Percentiles rank a stretch among this genome's conserved stretches.
Evolutionary conservation across 2,797 vertebrate genomes (phyloP).

Genomic region (Pangasius sanitwongsei): DNA sequence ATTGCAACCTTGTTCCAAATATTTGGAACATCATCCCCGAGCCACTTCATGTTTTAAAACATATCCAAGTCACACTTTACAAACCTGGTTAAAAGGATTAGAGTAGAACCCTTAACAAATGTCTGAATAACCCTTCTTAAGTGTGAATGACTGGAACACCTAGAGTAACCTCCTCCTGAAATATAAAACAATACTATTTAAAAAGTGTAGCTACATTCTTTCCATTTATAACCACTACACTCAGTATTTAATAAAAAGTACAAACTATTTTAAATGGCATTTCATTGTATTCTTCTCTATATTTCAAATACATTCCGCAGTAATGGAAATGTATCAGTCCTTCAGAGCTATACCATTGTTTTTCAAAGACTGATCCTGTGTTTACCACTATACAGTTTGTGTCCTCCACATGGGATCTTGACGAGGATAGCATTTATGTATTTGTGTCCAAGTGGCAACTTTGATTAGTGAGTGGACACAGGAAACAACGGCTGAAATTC

Average conservation of each 20-base stretch:
- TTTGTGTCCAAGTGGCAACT: conserved; percentile 11
- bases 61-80: background rate
- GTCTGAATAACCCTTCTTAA: background rate
- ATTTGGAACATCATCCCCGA: background rate
- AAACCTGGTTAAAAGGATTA: background rate
- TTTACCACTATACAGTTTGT: conserved; percentile 12
- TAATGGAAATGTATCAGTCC: background rate
- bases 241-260: background rate
- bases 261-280: background rate
- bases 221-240: background rate
- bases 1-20: background rate
- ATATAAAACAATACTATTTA: background rate
- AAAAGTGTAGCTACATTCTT: background rate
- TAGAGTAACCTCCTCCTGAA: background rate
- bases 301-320: background rate
- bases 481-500: conserved; percentile 22
- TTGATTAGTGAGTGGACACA: conserved; percentile 17
- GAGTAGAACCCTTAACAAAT: background rate
- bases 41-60: background rate
- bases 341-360: background rate
- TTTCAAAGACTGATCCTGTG: background rate
- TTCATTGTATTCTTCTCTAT: background rate
- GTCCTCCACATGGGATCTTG: conserved; percentile 15
- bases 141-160: background rate
- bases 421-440: conserved; percentile 31